Conservation (phyloP, 35 echinoderm and acorn worm species). For the Apostichopus californicus region DNA sequence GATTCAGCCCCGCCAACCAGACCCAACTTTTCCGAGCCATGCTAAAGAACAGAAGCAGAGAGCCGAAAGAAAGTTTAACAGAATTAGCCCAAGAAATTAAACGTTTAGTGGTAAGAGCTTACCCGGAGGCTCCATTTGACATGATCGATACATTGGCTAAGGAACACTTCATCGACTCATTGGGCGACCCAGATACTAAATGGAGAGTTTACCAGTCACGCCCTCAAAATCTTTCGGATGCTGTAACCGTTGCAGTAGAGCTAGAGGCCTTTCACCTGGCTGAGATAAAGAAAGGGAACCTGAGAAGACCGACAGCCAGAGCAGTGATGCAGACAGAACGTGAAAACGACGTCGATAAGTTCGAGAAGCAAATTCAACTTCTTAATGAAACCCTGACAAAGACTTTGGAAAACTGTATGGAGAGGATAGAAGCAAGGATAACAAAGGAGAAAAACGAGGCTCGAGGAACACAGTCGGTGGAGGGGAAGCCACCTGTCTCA, state of each 20-base stretch:
- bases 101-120: neutral
- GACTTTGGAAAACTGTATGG: neutral
- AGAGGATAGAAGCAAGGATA: neutral
- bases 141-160: conserved; percentile 32
- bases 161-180: conserved; percentile 29
- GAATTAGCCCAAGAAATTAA: conserved; percentile 2
- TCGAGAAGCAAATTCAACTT: neutral
- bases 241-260: conserved; percentile 24
- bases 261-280: conserved; percentile 54
- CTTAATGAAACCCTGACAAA: neutral
- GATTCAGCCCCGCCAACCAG: too few species aligned
- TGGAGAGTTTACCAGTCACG: conserved; percentile 49
- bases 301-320: neutral
- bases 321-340: neutral
- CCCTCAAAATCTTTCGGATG: conserved; percentile 16
- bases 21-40: neutral
- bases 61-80: neutral
- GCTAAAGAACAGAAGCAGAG: conserved; percentile 60
- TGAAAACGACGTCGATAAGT: neutral
- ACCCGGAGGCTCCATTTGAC: neutral
- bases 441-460: too few species aligned
- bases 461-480: neutral
- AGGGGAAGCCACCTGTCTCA: too few species aligned
- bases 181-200: neutral
- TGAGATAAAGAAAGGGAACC: conserved; percentile 21